These are phyloP conservation scores for Oreotrochilus melanogaster DNA, from an alignment of 2,113 vertebrate species.

Conservation along the genomic window DNA sequence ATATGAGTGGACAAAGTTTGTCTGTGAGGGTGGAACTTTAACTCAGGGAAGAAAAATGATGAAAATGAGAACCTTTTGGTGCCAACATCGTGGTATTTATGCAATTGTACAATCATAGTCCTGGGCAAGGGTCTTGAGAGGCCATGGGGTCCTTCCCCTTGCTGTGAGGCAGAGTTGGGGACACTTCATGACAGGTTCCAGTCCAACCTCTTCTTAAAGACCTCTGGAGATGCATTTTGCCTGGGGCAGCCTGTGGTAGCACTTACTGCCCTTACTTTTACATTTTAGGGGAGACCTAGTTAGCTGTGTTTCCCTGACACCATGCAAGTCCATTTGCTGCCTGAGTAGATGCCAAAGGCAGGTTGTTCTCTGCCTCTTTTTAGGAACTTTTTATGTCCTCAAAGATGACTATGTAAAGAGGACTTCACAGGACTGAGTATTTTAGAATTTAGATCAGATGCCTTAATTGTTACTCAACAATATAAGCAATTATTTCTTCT, in stretches of 20 bases:
- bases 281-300: neutral
- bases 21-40: neutral
- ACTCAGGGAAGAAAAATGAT: neutral
- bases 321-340: neutral
- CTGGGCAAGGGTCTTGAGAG: neutral
- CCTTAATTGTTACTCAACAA: neutral
- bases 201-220: neutral
- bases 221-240: rapidly evolving
- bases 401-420: neutral
- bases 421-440: neutral
- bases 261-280: neutral
- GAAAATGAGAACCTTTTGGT: neutral
- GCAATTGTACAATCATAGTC: neutral
- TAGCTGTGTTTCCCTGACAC: neutral
- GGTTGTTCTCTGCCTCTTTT: neutral
- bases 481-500: slow-evolving; percentile 7
- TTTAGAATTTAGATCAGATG: neutral
- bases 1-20: neutral
- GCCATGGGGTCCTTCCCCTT: neutral
- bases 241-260: neutral
- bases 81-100: neutral
- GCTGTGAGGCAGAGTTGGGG: neutral
- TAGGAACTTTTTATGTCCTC: neutral
- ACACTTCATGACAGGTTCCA: neutral
- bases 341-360: neutral